phyloP scores from a whole-genome alignment of 2,888 invertebrate species.

The Pachliopta kotzebuea region DNA sequence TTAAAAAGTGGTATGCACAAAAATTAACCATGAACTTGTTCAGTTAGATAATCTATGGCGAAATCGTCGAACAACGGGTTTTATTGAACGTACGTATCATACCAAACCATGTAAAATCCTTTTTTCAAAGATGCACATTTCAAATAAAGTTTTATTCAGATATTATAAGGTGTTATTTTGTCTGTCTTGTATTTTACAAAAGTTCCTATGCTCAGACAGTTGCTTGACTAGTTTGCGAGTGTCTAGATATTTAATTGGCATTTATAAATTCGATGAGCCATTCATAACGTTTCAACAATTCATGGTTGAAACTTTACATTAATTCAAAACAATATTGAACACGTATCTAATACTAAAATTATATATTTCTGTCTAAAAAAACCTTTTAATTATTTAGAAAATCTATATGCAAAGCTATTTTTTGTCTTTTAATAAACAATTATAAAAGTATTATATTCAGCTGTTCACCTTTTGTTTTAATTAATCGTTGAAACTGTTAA shows the following conservation, averaged over 20 bases:
- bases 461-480: no score
- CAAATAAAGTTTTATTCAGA: conserved; percentile 8
- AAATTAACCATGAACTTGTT: conserved; percentile 6
- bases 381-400: conserved; percentile 1
- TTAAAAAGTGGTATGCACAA: not conserved
- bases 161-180: not conserved
- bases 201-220: conserved; percentile 15
- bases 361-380: not conserved
- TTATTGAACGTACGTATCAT: conserved; percentile 11
- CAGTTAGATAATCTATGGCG: conserved; percentile 10
- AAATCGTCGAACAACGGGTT: conserved; percentile 19
- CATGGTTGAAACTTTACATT: conserved; percentile 3
- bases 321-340: conserved; percentile 2
- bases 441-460: no score
- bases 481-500: no score
- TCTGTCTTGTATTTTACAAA: not conserved
- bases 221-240: conserved; percentile 25
- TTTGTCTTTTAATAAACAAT: not conserved
- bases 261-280: conserved; percentile 24
- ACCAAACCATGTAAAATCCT: conserved; percentile 3
- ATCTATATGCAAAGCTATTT: not conserved
- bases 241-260: conserved; percentile 27
- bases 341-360: not conserved
- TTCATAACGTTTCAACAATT: conserved; percentile 24
- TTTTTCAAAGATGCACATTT: not conserved